A percentile compares a stretch with the other conserved stretches of the same genome.
phyloP scores from a whole-genome alignment of 2,797 vertebrate genomes.

The Forpus xanthops region DNA sequence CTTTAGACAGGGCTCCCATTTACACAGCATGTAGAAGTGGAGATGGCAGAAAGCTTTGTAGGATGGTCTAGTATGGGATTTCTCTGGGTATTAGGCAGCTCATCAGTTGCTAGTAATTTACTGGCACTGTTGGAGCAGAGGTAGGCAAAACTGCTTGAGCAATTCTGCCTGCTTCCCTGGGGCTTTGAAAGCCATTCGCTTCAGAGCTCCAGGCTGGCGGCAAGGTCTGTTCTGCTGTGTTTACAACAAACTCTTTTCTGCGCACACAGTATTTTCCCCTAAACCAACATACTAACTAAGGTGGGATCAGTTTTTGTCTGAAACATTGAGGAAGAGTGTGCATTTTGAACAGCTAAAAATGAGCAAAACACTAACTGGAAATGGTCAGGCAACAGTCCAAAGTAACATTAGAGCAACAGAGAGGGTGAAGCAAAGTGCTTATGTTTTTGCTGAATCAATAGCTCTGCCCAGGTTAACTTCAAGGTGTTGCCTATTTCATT shows the following conservation, averaged over 20 bases:
- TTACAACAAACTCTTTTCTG: conserved; percentile 3
- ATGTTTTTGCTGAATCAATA: conserved; percentile 53
- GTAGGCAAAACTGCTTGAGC: background rate
- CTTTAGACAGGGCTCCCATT: background rate
- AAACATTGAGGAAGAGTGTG: background rate
- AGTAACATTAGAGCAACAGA: conserved; percentile 4
- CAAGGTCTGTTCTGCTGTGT: background rate
- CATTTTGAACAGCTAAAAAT: conserved; percentile 52
- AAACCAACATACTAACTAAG: background rate
- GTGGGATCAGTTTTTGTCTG: conserved; percentile 35
- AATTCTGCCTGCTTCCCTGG: background rate
- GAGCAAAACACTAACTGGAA: conserved; percentile 27
- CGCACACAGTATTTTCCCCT: background rate
- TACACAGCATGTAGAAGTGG: background rate
- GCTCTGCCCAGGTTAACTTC: conserved; percentile 37
- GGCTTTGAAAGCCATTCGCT: background rate
- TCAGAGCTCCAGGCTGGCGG: background rate
- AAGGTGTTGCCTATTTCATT: conserved; percentile 51
- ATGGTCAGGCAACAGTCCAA: conserved; percentile 62
- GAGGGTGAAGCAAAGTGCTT: conserved; percentile 14
- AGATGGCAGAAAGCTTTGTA: background rate
- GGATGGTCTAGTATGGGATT: background rate
- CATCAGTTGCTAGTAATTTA: background rate
- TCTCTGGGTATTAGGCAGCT: background rate
- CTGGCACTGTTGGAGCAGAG: background rate